Percentiles rank a stretch among this genome's conserved stretches.
These are phyloP conservation scores for Scarus forsteni DNA, from an alignment of 2,797 vertebrate species.

Conservation along the genomic window DNA sequence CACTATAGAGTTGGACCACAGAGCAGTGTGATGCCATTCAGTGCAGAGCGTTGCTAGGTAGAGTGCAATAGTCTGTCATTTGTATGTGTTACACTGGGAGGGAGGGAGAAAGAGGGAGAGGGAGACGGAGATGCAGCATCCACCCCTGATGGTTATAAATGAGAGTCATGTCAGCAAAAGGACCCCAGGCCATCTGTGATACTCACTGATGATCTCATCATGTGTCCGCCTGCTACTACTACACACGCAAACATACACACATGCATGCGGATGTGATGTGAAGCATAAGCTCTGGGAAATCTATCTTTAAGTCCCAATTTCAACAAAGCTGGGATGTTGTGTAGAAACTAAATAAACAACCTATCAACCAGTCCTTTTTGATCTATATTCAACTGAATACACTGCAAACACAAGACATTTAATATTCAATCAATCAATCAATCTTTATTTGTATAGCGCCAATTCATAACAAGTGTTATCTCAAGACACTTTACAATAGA, in stretches of 20 bases:
- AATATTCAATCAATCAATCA: no score
- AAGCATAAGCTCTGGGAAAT: conserved; percentile 1
- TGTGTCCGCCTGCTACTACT: conserved; percentile 15
- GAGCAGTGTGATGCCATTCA: conserved; percentile 62
- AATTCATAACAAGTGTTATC: no score
- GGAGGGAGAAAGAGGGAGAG: conserved; percentile 13
- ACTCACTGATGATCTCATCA: conserved; percentile 60
- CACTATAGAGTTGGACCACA: conserved; percentile 56
- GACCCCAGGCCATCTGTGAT: conserved; percentile 81
- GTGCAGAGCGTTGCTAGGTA: conserved; percentile 69
- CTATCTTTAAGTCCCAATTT: not conserved
- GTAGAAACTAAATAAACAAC: no score
- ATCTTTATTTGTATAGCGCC: no score
- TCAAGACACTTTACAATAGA: no score
- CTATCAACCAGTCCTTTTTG: no score
- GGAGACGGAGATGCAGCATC: conserved; percentile 50
- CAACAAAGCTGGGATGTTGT: no score
- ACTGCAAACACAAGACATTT: no score
- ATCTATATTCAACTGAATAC: no score
- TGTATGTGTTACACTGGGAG: conserved; percentile 23
- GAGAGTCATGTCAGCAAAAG: conserved; percentile 69
- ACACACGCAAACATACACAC: conserved; percentile 17
- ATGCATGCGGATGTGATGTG: conserved; percentile 11
- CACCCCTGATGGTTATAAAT: conserved; percentile 79
- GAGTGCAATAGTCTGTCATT: conserved; percentile 62